Conservation (phyloP, 2,113 vertebrate genomes). For the Bos taurus region ARS-UCD2.0 NC_037330.1:59540501-59541000, state of each 20-base stretch:
- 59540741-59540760: not conserved
- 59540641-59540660: not conserved
- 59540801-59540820: not conserved
- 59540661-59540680: conserved; percentile 3
- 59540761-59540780: not conserved
- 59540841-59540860: not conserved
- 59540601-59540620: too few species aligned
- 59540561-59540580: too few species aligned
- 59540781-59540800: not conserved
- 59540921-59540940: not conserved
- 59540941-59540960: not conserved
- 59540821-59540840: not conserved
- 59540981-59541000: not conserved
- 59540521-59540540: too few species aligned
- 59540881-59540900: not conserved
- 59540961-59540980: not conserved
- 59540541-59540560: too few species aligned
- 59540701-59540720: conserved; percentile 13
- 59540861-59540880: not conserved
- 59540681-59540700: not conserved
- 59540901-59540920: not conserved
- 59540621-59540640: not conserved
- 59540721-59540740: not conserved
- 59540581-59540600: too few species aligned
- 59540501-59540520: too few species aligned